A percentile compares a stretch with the other conserved stretches of the same genome.
These are phyloP conservation scores for Leontocebus nigricollis DNA, from an alignment of 2,797 vertebrate species.

Conservation along the genomic window DNA sequence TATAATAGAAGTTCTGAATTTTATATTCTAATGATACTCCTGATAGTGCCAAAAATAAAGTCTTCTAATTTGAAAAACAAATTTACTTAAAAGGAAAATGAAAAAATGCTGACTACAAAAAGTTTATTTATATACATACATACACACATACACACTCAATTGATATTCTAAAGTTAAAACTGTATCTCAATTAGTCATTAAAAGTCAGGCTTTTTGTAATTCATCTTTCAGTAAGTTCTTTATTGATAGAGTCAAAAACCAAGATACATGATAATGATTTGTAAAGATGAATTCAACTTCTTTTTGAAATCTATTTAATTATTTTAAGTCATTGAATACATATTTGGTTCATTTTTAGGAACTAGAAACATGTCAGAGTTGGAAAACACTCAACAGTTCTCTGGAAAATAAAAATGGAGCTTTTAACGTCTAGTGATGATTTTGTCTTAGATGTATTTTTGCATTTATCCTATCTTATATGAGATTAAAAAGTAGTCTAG, in stretches of 20 bases:
- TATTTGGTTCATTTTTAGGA: background rate
- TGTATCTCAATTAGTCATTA: background rate
- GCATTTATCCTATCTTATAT: background rate
- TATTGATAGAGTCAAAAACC: background rate
- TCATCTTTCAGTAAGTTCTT: background rate
- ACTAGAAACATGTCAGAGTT: background rate
- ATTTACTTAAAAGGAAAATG: background rate
- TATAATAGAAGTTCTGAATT: background rate
- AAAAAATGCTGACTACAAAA: background rate
- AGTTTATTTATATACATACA: background rate
- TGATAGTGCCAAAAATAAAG: background rate
- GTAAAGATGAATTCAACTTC: background rate
- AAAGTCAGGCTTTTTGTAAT: background rate
- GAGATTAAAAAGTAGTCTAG: background rate
- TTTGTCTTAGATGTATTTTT: background rate
- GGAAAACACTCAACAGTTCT: background rate
- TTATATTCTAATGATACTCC: background rate
- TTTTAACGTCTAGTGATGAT: background rate
- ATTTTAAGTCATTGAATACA: background rate
- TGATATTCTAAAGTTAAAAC: slow-evolving; percentile 4
- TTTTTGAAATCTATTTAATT: background rate
- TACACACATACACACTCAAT: background rate
- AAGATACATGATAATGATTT: background rate
- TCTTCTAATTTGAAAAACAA: background rate
- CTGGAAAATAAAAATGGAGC: background rate